Base-by-base conservation (phyloP, 2,113 vertebrate genomes). In the Chaetodon trifascialis region DNA sequence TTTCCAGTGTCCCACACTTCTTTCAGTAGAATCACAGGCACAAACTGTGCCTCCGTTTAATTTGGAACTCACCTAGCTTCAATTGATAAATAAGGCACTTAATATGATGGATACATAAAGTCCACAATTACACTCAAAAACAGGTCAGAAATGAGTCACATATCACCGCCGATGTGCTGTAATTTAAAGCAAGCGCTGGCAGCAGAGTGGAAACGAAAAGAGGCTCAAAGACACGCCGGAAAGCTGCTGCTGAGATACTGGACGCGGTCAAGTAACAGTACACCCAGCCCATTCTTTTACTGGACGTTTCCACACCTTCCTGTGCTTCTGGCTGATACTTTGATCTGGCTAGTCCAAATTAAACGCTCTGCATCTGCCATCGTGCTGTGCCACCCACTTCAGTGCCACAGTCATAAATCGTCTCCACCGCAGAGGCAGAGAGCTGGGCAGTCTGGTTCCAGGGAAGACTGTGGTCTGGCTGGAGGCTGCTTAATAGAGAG, bases 301-400 rank as follows among this genome's bases (percentile, higher is more conserved):
- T 73, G 47, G 51, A 49, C 17, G 58, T 82, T 85, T 89, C 68
- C 84, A 72, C 87, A 91, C 80, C 80, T 89, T 88, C 60, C 34
- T 64, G 23, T 71, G 68, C 78, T 83, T 82, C 87, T 91, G 80
- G 77, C 55, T 82, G 77, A 73, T 66, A 54, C 90, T 92, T 93
- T 93, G 83, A 92, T 93, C 90, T 56, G 54, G 58, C 73, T 55
- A 25, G 74, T 70, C 70, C 82, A 73, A 82, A 86, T 92, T 79
- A 89, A 91, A 87, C n/a, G 44, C 74, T 81, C 67, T 68, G 82
- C 89, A 84, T 90, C 86, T 92, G 87, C 86, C 80, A 44, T 73
- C 84, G 67, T 80, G 88, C 90, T 92, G 88, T 79, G 87, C 90
- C 89, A 91, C 89, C 91, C 90, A 86, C 88, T 82, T 89, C 85